Conservation (phyloP, 2,113 vertebrate genomes). For the Cyphomyrus discorhynchus region DNA sequence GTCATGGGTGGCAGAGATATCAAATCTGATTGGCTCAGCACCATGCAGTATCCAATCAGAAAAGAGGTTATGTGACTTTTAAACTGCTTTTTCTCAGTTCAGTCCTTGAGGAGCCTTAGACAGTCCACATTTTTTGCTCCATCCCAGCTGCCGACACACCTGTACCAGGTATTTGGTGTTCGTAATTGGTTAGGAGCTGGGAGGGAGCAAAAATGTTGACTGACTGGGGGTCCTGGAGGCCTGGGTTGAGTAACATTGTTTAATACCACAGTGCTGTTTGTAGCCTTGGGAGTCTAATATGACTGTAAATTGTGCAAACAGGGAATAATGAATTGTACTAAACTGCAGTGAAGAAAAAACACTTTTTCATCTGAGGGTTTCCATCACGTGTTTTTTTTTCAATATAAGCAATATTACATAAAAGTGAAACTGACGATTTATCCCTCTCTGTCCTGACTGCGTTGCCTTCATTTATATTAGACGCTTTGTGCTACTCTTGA, state of each 20-base stretch:
- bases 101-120: neutral
- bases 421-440: neutral
- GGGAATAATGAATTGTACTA: neutral
- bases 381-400: too few species aligned
- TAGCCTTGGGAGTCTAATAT: neutral
- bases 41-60: neutral
- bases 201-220: neutral
- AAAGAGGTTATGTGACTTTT: neutral
- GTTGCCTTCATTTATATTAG: neutral
- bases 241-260: neutral
- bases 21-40: neutral
- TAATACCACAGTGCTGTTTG: neutral
- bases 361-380: neutral
- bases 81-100: neutral
- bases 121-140: neutral
- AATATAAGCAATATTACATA: neutral
- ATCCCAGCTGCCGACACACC: neutral
- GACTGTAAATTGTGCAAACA: neutral
- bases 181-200: neutral
- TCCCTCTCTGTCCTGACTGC: neutral
- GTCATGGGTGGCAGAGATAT: neutral
- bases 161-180: neutral
- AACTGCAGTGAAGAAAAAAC: neutral
- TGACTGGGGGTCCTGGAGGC: neutral
- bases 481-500: neutral